Percentiles rank a stretch among this genome's conserved stretches.
phyloP scores from a whole-genome alignment of 2,888 invertebrate species.

The Petrolisthes cinctipes region DNA sequence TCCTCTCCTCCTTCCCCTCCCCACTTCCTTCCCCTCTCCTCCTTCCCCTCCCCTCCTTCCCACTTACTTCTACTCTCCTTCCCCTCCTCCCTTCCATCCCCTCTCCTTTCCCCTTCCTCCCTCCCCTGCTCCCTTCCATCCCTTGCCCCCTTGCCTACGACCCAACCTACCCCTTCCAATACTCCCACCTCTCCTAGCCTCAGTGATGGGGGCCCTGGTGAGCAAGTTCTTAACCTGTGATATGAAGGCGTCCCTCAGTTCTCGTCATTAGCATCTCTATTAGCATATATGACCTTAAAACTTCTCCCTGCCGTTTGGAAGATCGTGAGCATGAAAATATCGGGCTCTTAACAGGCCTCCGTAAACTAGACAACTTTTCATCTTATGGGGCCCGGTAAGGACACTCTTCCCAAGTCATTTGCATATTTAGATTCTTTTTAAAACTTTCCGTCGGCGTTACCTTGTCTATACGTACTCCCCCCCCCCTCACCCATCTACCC shows the following conservation, averaged over 20 bases:
- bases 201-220: not conserved
- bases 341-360: slow-evolving; percentile 2
- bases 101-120: not conserved
- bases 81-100: not conserved
- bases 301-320: not conserved
- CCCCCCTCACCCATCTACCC: not conserved
- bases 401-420: slow-evolving; percentile 1
- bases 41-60: not conserved
- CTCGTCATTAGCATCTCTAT: not conserved
- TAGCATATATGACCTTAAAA: not conserved
- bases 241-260: not conserved
- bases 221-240: no score
- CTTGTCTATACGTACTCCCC: not conserved
- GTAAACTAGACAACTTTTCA: slow-evolving; percentile 3
- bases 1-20: not conserved
- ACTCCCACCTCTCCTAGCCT: not conserved
- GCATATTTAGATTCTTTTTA: slow-evolving; percentile 6
- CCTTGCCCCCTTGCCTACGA: not conserved
- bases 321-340: slow-evolving; percentile 4
- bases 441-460: not conserved
- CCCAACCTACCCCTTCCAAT: not conserved
- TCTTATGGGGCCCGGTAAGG: not conserved
- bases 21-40: not conserved
- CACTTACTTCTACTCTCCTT: not conserved
- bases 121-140: not conserved